Evolutionary conservation across 2,888 invertebrate species (phyloP).

Genomic region (Rhyacophila evoluta): DNA sequence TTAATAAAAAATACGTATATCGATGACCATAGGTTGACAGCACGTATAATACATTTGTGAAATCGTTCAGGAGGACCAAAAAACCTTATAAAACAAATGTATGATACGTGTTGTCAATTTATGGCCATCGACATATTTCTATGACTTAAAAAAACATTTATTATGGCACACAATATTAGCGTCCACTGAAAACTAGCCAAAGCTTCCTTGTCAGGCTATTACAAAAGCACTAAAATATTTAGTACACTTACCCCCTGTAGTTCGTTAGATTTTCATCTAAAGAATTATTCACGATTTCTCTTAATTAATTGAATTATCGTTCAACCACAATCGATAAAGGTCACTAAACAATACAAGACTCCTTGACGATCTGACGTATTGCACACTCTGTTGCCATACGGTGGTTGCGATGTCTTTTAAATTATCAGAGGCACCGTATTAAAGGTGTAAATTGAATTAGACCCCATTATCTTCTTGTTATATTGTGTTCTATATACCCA

Average conservation of each 20-base stretch:
- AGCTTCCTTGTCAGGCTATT: not conserved
- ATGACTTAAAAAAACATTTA: too few relatives aligned
- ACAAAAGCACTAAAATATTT: not conserved
- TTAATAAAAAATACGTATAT: too few relatives aligned
- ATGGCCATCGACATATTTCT: too few relatives aligned
- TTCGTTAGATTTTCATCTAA: too few relatives aligned
- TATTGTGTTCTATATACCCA: too few relatives aligned
- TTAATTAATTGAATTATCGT: conserved; percentile 16
- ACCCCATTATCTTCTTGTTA: not conserved
- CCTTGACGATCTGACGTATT: not conserved
- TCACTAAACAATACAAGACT: not conserved
- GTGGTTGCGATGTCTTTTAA: not conserved
- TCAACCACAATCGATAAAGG: not conserved
- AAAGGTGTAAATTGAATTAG: not conserved
- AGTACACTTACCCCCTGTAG: not conserved
- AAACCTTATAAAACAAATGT: too few relatives aligned
- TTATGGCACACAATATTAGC: too few relatives aligned
- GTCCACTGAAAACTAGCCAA: not conserved
- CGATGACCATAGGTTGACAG: too few relatives aligned
- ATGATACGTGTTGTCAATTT: too few relatives aligned
- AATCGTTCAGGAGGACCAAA: too few relatives aligned
- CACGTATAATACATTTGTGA: too few relatives aligned
- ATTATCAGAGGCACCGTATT: not conserved
- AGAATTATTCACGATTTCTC: not conserved
- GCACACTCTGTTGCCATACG: not conserved